These are phyloP conservation scores for Microtus ochrogaster DNA, from an alignment of 2,113 vertebrate genomes.

Conservation along the genomic window DNA sequence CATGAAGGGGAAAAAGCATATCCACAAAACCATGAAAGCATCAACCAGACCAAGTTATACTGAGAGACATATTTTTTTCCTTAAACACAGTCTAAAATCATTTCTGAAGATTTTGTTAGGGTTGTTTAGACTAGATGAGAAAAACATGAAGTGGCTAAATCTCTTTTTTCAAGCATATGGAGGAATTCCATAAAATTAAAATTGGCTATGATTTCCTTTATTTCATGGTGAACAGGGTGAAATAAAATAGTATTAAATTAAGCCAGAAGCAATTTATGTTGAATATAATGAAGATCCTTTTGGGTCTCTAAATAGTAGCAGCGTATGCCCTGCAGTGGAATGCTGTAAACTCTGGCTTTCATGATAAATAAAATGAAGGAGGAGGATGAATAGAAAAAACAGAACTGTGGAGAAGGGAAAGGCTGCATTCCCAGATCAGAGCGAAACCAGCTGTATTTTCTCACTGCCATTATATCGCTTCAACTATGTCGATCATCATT, in stretches of 20 bases:
- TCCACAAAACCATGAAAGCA: neutral
- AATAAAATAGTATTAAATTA: constrained; percentile 70
- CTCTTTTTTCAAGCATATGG: neutral
- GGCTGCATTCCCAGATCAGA: neutral
- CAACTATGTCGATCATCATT: neutral
- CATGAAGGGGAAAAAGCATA: neutral
- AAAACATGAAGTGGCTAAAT: constrained; percentile 33
- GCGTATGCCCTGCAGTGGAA: neutral
- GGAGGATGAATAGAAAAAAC: neutral
- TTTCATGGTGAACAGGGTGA: constrained; percentile 52
- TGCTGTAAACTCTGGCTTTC: neutral
- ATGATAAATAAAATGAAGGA: neutral
- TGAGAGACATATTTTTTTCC: neutral
- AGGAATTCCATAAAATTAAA: constrained; percentile 47
- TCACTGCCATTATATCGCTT: neutral
- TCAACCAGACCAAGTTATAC: constrained; percentile 11
- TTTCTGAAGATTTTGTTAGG: constrained; percentile 29
- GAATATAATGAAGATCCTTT: constrained; percentile 39
- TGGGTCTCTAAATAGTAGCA: constrained; percentile 38
- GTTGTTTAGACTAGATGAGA: neutral
- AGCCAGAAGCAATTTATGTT: constrained; percentile 59
- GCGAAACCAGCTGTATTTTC: neutral
- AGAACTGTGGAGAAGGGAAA: neutral
- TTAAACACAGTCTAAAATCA: constrained; percentile 35
- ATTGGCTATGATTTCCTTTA: constrained; percentile 45